Evolutionary conservation across 2,113 vertebrate species (phyloP).

Genomic region (Gasterosteus nipponicus): DNA sequence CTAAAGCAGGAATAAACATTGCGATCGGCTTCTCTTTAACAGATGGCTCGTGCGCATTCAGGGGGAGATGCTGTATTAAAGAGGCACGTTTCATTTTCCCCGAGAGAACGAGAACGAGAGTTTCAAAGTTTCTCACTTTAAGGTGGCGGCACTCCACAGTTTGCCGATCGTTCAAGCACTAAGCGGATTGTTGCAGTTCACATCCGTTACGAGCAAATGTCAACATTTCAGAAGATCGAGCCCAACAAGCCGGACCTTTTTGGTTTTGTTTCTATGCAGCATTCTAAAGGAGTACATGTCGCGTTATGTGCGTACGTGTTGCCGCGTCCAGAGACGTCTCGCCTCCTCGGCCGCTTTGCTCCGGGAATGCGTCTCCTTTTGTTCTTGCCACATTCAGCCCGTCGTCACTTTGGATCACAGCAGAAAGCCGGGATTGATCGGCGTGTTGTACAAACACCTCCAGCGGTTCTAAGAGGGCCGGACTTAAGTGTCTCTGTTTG

Average conservation of each 20-base stretch:
- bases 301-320: neutral
- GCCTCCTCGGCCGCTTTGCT: neutral
- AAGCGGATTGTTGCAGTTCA: neutral
- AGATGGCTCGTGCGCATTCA: slow-evolving; percentile 11
- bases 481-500: slow-evolving; percentile 6
- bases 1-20: neutral
- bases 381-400: neutral
- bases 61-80: neutral
- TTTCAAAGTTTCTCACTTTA: neutral
- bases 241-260: neutral
- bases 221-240: neutral
- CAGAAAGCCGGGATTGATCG: neutral
- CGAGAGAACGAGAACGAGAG: neutral
- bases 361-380: neutral
- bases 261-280: neutral
- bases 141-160: neutral
- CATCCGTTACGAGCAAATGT: neutral
- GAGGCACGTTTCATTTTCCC: neutral
- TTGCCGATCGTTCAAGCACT: neutral
- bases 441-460: neutral
- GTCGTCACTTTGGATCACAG: neutral
- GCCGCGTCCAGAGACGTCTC: neutral
- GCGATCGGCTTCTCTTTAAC: neutral
- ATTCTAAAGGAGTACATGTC: neutral
- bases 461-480: neutral